Conservation (phyloP, 2,113 vertebrate genomes). For the Eulemur rufifrons region DNA sequence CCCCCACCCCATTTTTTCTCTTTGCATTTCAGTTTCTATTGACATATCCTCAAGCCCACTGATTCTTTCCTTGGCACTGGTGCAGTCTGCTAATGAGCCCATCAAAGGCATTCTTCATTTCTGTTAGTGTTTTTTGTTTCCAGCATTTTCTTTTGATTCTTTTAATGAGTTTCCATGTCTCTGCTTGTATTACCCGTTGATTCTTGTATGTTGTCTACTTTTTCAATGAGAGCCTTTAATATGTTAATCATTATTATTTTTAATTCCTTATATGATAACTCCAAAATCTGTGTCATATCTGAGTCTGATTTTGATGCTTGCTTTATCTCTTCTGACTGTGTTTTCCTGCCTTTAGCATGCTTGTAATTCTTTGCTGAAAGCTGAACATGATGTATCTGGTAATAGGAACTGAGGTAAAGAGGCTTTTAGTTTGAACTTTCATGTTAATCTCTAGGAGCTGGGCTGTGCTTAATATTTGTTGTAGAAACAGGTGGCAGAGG, state of each 20-base stretch:
- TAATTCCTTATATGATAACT: neutral
- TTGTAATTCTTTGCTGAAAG: neutral
- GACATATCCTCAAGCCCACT: neutral
- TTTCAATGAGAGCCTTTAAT: neutral
- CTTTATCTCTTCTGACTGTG: too few species aligned
- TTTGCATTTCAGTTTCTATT: neutral
- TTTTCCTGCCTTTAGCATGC: neutral
- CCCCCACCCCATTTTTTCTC: neutral
- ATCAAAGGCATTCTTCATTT: neutral
- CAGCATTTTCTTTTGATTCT: neutral
- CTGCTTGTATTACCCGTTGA: neutral
- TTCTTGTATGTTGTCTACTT: neutral
- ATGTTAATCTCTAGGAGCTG: neutral
- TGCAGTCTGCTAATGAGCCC: neutral
- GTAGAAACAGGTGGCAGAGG: neutral
- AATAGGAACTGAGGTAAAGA: neutral
- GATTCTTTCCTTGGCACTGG: neutral
- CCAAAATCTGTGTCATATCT: neutral
- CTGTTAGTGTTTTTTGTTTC: neutral
- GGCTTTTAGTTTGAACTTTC: neutral
- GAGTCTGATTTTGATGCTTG: neutral
- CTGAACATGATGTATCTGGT: neutral
- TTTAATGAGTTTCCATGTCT: neutral
- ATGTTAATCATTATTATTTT: neutral
- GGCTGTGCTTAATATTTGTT: neutral